Base-by-base conservation (phyloP, 2,888 invertebrate genomes). In the Allygus modestus region DNA sequence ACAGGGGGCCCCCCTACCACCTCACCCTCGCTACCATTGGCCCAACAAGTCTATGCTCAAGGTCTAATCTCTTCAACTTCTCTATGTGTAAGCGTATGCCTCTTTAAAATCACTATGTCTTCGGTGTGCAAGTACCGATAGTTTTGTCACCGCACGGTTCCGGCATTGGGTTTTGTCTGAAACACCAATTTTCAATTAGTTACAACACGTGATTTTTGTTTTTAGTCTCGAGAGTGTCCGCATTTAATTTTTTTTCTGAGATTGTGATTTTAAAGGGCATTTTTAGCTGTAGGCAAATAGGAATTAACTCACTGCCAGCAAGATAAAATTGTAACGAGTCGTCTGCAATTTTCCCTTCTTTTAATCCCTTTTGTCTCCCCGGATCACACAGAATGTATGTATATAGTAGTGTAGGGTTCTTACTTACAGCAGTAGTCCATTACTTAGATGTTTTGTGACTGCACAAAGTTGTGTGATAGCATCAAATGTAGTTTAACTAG, bases 181-280 rank as follows among this genome's bases (percentile, higher is more conserved):
- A 54, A 54, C 71, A 71, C 71, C 33, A 41, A 71, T 71, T 37
- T 71, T 31, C 41, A 7, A 37, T 71, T 71, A 71, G 11, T 73
- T 73, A 73, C 9, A 2, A n/a, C n/a, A n/a, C n/a, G n/a, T 33
- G 75, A 20, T 41, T 41, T 41, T 37, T 33, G 4, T 65, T 82
- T 85, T 58, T 82, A 87, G 86, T 86, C n/a, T 86, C 31, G 84
- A 85, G 51, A 86, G 86, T 65, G 26, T 65, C 12, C 31, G 65
- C 31, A 65, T 65, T 65, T 28, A 54, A 46, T 54, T 54, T 54
- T 54, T 23, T 20, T n/a, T 15, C 17, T 54, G 65, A 65, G 23
- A 58, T 23, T 77, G 79, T 79, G 79, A 37, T 79, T 79, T 79
- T 79, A 58, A 79, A 79, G 58, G 23, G 58, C 51, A 37, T 28